Evolutionary conservation across 2,797 vertebrate species (phyloP).

Genomic region (Alca torda): DNA sequence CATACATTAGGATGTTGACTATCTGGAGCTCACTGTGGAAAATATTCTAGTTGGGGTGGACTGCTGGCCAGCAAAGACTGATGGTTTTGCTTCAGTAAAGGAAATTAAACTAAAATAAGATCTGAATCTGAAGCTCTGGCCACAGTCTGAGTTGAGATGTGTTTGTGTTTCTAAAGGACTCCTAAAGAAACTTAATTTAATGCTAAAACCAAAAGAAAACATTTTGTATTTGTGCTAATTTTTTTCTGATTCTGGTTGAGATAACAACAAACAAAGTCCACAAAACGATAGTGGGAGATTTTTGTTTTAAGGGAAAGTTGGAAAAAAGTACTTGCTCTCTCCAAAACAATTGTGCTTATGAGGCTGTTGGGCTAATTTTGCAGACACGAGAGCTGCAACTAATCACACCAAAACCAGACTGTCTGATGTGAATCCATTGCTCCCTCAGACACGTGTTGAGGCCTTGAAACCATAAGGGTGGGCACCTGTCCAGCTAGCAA

Average conservation of each 20-base stretch:
- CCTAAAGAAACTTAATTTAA: constrained; percentile 5
- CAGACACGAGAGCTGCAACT: neutral
- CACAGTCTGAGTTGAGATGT: neutral
- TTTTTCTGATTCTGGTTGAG: neutral
- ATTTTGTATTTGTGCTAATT: neutral
- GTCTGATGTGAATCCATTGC: neutral
- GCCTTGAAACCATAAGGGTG: neutral
- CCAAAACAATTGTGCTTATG: neutral
- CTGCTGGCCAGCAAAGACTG: constrained; percentile 48
- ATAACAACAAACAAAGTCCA: neutral
- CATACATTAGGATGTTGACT: neutral
- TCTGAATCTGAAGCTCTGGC: neutral
- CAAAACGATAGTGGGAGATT: neutral
- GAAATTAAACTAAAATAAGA: constrained; percentile 49
- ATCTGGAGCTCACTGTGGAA: neutral
- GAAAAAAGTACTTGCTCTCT: neutral
- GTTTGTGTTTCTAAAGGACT: constrained; percentile 24
- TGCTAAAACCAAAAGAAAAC: neutral
- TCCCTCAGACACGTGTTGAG: neutral
- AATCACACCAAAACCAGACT: neutral
- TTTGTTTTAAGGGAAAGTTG: neutral
- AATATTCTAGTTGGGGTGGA: constrained; percentile 4
- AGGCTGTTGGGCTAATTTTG: neutral
- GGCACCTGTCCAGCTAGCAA: neutral
- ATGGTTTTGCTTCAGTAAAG: constrained; percentile 29